phyloP scores from a whole-genome alignment of 2,888 invertebrate genomes.

The Eristalinus sepulchralis region DNA sequence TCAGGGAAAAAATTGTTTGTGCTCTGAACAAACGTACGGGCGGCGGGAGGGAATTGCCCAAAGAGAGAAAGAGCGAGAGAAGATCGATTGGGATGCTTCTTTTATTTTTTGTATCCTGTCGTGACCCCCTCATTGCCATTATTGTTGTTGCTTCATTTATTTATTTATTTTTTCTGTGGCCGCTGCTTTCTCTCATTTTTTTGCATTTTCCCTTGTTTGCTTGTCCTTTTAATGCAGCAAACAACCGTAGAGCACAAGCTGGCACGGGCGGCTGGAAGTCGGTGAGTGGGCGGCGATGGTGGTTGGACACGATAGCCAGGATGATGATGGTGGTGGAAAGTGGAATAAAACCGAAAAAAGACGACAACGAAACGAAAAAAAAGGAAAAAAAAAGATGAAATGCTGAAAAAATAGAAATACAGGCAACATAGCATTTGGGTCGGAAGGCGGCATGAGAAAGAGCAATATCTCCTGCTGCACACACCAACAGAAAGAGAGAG shows the following conservation, averaged over 20 bases:
- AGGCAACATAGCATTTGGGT: constrained; percentile 44
- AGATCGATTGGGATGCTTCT: constrained; percentile 53
- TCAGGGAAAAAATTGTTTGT: constrained; percentile 58
- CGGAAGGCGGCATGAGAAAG: constrained; percentile 53
- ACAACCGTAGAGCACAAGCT: constrained; percentile 56
- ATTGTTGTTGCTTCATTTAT: constrained; percentile 50
- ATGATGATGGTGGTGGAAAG: background rate
- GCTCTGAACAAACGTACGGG: constrained; percentile 23
- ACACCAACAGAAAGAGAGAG: constrained; percentile 11
- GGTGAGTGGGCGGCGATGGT: background rate
- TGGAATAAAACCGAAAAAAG: background rate
- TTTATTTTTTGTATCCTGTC: constrained; percentile 5
- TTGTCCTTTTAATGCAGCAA: constrained; percentile 70
- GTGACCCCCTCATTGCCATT: constrained; percentile 18
- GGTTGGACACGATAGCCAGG: background rate
- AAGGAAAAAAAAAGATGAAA: constrained; percentile 1
- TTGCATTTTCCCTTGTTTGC: constrained; percentile 49
- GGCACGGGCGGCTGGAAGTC: background rate
- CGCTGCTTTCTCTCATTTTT: constrained; percentile 28
- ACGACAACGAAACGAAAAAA: constrained; percentile 1
- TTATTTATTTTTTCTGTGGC: constrained; percentile 18
- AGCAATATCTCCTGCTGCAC: constrained; percentile 54
- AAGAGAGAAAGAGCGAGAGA: constrained; percentile 30
- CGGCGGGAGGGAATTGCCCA: background rate
- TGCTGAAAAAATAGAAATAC: background rate